Percentiles rank a stretch among this genome's conserved stretches.
phyloP scores from a whole-genome alignment of 2,797 vertebrate genomes.

The Ciconia nigra region DNA sequence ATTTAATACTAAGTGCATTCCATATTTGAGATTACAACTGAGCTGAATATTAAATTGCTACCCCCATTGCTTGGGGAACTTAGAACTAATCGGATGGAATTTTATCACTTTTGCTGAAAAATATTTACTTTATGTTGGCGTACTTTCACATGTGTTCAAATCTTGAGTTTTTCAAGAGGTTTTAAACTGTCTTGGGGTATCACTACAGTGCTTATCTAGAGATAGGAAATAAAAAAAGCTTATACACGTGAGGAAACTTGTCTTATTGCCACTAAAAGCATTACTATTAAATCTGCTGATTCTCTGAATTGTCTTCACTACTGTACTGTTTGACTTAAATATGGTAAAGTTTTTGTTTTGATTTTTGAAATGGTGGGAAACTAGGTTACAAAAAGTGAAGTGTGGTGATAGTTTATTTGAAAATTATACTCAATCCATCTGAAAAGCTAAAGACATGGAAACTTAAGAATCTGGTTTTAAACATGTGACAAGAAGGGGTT shows the following conservation, averaged over 20 bases:
- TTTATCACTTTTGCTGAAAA: constrained; percentile 1
- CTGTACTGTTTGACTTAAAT: not conserved
- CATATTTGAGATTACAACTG: not conserved
- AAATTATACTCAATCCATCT: not conserved
- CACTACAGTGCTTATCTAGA: not conserved
- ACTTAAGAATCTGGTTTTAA: not conserved
- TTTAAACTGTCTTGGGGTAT: not conserved
- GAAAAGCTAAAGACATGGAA: not conserved
- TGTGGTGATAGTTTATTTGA: not conserved
- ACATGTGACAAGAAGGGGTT: not conserved
- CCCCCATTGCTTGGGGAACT: not conserved
- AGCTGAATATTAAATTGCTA: not conserved
- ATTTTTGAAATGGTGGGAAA: not conserved
- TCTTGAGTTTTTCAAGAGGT: not conserved
- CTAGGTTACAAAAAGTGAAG: not conserved
- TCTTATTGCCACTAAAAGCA: not conserved
- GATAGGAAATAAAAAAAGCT: not conserved
- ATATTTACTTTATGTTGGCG: not conserved
- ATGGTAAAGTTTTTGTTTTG: not conserved
- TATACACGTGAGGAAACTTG: not conserved
- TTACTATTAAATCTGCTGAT: not conserved
- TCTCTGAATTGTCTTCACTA: not conserved
- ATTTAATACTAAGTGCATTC: not conserved
- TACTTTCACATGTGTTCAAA: not conserved
- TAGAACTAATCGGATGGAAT: not conserved